Percentiles rank a stretch among this genome's conserved stretches.
phyloP scores from a whole-genome alignment of 2,113 vertebrate species.

The Oxyruncus cristatus region DNA sequence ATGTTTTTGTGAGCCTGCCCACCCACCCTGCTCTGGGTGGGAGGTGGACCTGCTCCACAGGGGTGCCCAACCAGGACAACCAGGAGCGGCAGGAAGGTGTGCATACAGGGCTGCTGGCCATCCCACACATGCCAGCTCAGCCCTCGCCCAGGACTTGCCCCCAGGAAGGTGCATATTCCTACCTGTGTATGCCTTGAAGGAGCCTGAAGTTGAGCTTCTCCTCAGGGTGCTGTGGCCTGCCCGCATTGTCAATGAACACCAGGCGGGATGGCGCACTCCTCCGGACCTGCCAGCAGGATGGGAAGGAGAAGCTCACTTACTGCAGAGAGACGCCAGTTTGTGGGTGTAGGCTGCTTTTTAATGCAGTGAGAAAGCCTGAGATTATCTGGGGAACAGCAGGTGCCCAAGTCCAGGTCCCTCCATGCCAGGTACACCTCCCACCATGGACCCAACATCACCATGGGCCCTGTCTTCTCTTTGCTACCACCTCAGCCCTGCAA shows the following conservation, averaged over 20 bases:
- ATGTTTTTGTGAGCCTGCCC: not conserved
- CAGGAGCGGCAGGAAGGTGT: not conserved
- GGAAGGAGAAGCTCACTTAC: not conserved
- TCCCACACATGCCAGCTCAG: accelerated
- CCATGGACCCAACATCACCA: no score
- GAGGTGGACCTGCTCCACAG: not conserved
- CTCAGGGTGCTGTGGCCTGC: slow-evolving; percentile 76
- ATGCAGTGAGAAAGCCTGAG: not conserved
- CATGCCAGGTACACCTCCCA: accelerated
- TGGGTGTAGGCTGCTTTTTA: not conserved
- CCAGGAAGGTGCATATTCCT: not conserved
- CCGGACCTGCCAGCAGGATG: slow-evolving; percentile 77
- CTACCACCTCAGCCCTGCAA: not conserved
- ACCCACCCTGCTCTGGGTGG: not conserved
- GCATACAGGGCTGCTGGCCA: not conserved
- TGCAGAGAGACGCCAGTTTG: not conserved
- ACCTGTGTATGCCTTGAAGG: slow-evolving; percentile 87
- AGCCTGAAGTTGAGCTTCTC: slow-evolving; percentile 91
- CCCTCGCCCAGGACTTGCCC: accelerated
- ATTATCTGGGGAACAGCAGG: not conserved
- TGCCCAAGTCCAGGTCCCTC: not conserved
- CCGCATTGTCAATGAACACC: slow-evolving; percentile 93
- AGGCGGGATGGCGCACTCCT: slow-evolving; percentile 78
- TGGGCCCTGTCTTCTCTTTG: not conserved
- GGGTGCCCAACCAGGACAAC: accelerated